A percentile compares a stretch with the other conserved stretches of the same genome.
Conservation (phyloP, 2,888 invertebrate genomes). For the Polymixis lichenea region DNA sequence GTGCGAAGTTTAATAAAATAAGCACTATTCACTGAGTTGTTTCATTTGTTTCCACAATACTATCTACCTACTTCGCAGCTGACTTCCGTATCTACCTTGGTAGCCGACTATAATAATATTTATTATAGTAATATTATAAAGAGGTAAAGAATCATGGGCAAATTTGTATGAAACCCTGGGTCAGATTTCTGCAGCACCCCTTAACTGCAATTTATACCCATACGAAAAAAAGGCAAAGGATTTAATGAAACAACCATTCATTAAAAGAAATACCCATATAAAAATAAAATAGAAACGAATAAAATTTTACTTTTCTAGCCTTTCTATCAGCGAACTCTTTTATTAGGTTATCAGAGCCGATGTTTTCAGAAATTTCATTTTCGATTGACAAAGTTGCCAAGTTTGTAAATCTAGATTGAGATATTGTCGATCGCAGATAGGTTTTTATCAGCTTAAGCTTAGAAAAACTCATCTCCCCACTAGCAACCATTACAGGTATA, state of each 20-base stretch:
- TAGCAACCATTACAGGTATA: not conserved
- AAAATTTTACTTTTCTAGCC: not conserved
- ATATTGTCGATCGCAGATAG: too few relatives aligned
- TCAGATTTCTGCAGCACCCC: too few relatives aligned
- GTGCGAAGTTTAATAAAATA: conserved; percentile 88
- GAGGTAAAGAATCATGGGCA: too few relatives aligned
- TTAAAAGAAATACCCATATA: not conserved
- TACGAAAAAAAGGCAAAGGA: not conserved
- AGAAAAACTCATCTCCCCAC: not conserved
- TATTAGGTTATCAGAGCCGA: not conserved
- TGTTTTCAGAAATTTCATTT: conserved; percentile 4
- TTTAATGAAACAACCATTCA: not conserved
- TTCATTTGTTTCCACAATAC: conserved; percentile 70
- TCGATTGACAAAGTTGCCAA: not conserved
- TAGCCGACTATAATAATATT: too few relatives aligned
- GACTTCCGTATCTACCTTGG: not conserved
- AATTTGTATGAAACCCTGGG: too few relatives aligned
- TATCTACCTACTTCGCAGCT: not conserved
- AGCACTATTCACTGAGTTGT: conserved; percentile 80
- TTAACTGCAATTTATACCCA: too few relatives aligned
- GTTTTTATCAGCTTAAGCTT: not conserved
- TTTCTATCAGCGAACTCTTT: not conserved
- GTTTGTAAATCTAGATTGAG: too few relatives aligned
- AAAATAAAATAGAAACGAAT: too few relatives aligned
- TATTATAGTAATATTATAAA: too few relatives aligned